Evolutionary conservation across 2,888 invertebrate species (phyloP).

Genomic region (Alviniconcha strummeri): DNA sequence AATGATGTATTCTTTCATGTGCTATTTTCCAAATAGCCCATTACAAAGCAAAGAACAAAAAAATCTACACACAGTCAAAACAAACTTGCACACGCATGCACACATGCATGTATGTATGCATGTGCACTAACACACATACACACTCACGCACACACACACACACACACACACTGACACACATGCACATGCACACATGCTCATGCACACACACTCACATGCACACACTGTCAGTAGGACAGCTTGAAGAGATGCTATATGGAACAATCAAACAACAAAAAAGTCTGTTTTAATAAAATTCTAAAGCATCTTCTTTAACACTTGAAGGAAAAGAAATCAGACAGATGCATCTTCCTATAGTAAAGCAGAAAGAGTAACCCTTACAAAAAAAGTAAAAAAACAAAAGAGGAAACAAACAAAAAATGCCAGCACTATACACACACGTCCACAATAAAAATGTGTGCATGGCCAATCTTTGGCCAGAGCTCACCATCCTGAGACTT

Average conservation of each 20-base stretch:
- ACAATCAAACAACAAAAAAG: too few species aligned
- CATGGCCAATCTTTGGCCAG: too few species aligned
- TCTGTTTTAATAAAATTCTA: not conserved
- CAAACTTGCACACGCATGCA: not conserved
- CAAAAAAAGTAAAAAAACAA: too few species aligned
- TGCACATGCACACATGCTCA: not conserved
- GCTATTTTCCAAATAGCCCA: not conserved
- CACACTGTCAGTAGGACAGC: not conserved
- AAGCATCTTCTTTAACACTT: not conserved
- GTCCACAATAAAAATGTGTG: too few species aligned
- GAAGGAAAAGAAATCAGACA: not conserved
- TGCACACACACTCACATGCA: not conserved
- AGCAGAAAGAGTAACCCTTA: too few species aligned
- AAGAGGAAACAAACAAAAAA: too few species aligned
- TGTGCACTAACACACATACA: constrained; percentile 1
- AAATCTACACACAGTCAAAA: not conserved
- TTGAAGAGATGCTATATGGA: not conserved
- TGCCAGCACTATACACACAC: too few species aligned
- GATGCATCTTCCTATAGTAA: too few species aligned
- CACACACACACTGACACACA: constrained; percentile 24
- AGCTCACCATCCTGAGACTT: constrained; percentile 63
- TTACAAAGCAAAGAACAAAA: not conserved
- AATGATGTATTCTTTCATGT: not conserved
- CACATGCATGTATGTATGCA: not conserved
- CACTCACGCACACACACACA: constrained; percentile 20